Evolutionary conservation across 2,888 invertebrate genomes (phyloP).

Genomic region (Sympetrum striolatum): DNA sequence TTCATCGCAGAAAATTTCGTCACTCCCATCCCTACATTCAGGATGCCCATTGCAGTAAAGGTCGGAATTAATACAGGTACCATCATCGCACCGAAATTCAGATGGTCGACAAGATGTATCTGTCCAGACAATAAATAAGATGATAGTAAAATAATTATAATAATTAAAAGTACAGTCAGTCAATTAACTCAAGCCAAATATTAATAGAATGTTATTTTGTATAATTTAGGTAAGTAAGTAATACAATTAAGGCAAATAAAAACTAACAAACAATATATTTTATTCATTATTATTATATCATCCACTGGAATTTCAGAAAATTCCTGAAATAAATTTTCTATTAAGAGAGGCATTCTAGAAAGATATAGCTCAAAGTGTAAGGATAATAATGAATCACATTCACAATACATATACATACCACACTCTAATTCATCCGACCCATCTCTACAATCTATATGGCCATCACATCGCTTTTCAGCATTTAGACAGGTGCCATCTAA

Average conservation of each 20-base stretch:
- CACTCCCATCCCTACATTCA: slow-evolving; percentile 66
- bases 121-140: neutral
- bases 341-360: no score
- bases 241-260: neutral
- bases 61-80: slow-evolving; percentile 62
- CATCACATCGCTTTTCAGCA: slow-evolving; percentile 66
- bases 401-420: slow-evolving; percentile 65
- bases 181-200: neutral
- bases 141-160: neutral
- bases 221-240: neutral
- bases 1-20: slow-evolving; percentile 64
- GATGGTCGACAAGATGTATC: slow-evolving; percentile 58
- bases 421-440: slow-evolving; percentile 90
- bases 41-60: slow-evolving; percentile 62
- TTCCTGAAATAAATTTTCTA: neutral
- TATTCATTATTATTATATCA: no score
- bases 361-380: neutral
- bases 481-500: neutral
- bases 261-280: neutral
- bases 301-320: neutral
- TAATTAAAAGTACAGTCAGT: neutral
- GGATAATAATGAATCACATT: neutral
- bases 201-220: neutral
- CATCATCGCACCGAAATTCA: slow-evolving; percentile 66
- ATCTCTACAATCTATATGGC: slow-evolving; percentile 79